Evolutionary conservation across 2,113 vertebrate genomes (phyloP), one percentile per base, ranked within the genome.

Genomic region (Proterorhinus semilunaris): DNA sequence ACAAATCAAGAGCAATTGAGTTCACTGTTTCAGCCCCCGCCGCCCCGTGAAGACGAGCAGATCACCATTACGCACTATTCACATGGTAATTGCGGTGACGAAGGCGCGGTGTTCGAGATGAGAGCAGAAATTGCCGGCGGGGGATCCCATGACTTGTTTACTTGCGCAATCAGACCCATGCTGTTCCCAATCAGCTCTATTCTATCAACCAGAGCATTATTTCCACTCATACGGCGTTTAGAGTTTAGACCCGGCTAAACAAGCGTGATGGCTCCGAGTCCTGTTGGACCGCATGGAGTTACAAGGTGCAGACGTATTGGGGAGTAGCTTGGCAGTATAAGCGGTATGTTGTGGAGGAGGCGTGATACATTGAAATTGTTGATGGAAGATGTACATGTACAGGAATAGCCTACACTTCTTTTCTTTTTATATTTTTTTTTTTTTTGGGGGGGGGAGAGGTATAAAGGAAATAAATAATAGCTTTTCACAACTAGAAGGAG

Each of bases 151-250:
- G 66, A 75, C 75, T 55, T 76, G 74, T 77, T 85, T 72, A 78
- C 68, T 78, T 49, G n/a, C 73, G 82, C 83, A 88, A 86, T 85
- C 87, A 88, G 80, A 84, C 63, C 77, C 84, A 73, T 49, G 85
- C 80, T 83, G 84, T 83, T 86, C 82, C 78, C 80, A 86, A 86
- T 86, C 84, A 86, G 75, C 58, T 66, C 78, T 54, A 66, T 88
- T 88, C 84, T 78, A 83, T 78, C 84, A 88, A 71, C 81, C 84
- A 83, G 50, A 74, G 68, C 65, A 52, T 65, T 74, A 70, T 78
- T 36, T 57, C 69, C 72, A 80, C 76, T 65, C 62, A 54, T 74
- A 16, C 44, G 66, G 61, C 64, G 66, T 71, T 67, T 77, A 71
- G 8, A 71, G 78, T 81, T 74, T 71, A 66, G 51, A 73, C 15